Evolutionary conservation across 2,888 invertebrate species (phyloP).

Genomic region (Neria commutata): DNA sequence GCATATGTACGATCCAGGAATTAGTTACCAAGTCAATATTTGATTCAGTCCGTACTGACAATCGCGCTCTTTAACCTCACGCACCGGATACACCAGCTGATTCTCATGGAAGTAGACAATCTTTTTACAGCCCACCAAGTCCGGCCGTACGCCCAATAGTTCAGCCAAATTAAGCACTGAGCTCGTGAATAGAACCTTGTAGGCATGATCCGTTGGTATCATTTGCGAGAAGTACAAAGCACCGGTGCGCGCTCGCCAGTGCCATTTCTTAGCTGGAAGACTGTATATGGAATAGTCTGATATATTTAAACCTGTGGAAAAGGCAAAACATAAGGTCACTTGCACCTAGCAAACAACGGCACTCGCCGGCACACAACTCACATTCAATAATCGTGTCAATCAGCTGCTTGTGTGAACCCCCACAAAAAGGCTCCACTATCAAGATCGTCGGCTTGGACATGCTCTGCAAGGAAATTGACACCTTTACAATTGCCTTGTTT

Average conservation of each 20-base stretch:
- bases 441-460: constrained; percentile 60
- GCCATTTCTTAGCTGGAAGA: constrained; percentile 77
- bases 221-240: constrained; percentile 69
- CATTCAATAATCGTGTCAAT: constrained; percentile 64
- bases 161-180: constrained; percentile 75
- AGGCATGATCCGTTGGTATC: constrained; percentile 65
- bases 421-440: constrained; percentile 74
- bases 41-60: constrained; percentile 80
- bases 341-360: constrained; percentile 5
- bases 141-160: constrained; percentile 70
- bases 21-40: constrained; percentile 69
- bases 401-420: constrained; percentile 74
- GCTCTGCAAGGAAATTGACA: too few species aligned
- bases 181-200: constrained; percentile 69
- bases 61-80: constrained; percentile 70
- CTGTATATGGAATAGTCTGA: constrained; percentile 64
- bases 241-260: constrained; percentile 75
- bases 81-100: constrained; percentile 74
- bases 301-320: constrained; percentile 49
- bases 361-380: constrained; percentile 36
- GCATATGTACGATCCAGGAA: too few species aligned
- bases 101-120: constrained; percentile 81
- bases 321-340: background rate
- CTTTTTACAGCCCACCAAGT: constrained; percentile 67
- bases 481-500: too few species aligned